Evolutionary conservation across 2,797 vertebrate genomes (phyloP), one percentile per base, ranked within the genome.

Genomic region (Sphenopsis melanotis): DNA sequence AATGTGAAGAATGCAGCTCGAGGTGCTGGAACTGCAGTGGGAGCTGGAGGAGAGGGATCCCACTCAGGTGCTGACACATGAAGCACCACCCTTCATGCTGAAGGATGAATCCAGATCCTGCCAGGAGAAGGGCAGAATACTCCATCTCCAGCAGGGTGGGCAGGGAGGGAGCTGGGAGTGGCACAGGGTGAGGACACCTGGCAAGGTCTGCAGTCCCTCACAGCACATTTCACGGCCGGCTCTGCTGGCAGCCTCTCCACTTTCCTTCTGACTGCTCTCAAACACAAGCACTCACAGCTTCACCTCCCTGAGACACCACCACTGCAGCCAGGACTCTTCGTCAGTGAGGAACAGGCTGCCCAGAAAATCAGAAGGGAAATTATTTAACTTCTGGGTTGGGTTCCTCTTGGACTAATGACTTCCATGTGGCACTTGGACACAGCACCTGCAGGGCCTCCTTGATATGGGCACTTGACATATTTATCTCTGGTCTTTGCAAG

Each of bases 41-140:
- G 32, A n/a, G 22, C 0, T 6, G 60, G 32, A 37, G 66, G 24
- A 44, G 7, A 91, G 39, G 68, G 90, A 50, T 52, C 53, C 30
- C 56, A 34, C 44, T 36, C 64, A 18, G 46, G 41, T 55, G 81
- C 1, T 82, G 89, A 68, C 70, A 87, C 47, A 5, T 34, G 9
- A 53, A 93, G 68, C 11, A 44, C 52, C 46, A 63, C 39, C 26
- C 24, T 42, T 79, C 89, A 94, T 64, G 89, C 41, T 86, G 91
- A 83, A 32, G 86, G 64, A 70, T 15, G 42, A 50, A 34, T 11
- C 63, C 75, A 65, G 37, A 37, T 5, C 37, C 29, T 59, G 59
- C 83, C 34, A 9, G 9, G 6, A 63, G 74, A 18, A 92, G 65
- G 89, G 94, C 69, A 76, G 66, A 81, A 47, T 3, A 78, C 55